Percentiles rank a stretch among this genome's conserved stretches.
Evolutionary conservation across 2,888 invertebrate genomes (phyloP).

Genomic region (Drymonia ruficornis): DNA sequence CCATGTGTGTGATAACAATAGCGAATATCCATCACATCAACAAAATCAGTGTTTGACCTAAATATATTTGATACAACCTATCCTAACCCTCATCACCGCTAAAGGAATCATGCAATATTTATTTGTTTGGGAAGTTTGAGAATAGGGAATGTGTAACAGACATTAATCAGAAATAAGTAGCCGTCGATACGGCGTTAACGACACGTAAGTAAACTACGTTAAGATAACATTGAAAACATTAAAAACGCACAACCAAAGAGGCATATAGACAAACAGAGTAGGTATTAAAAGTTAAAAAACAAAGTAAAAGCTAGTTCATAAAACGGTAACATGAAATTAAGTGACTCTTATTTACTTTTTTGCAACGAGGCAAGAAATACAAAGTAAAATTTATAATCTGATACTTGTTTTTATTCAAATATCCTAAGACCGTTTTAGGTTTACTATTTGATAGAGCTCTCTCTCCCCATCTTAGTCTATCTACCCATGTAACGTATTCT

Average conservation of each 20-base stretch:
- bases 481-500: too few relatives aligned
- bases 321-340: too few relatives aligned
- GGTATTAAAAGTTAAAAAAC: too few relatives aligned
- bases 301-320: too few relatives aligned
- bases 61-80: constrained; percentile 8
- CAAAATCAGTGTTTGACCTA: constrained; percentile 3
- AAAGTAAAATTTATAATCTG: too few relatives aligned
- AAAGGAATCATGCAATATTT: constrained; percentile 44
- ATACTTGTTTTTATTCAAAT: too few relatives aligned
- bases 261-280: too few relatives aligned
- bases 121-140: constrained; percentile 34
- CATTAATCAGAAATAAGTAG: constrained; percentile 44
- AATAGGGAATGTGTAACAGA: constrained; percentile 34
- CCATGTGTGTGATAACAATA: not conserved
- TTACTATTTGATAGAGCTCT: too few relatives aligned
- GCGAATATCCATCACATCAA: not conserved
- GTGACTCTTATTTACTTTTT: too few relatives aligned
- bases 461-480: too few relatives aligned
- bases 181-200: constrained; percentile 36
- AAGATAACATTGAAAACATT: constrained; percentile 33
- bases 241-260: not conserved
- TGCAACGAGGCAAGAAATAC: too few relatives aligned
- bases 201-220: constrained; percentile 46
- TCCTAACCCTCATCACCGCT: constrained; percentile 36
- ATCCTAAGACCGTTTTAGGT: too few relatives aligned